Evolutionary conservation across 2,113 vertebrate genomes (phyloP).

Genomic region (Phaethon lepturus): DNA sequence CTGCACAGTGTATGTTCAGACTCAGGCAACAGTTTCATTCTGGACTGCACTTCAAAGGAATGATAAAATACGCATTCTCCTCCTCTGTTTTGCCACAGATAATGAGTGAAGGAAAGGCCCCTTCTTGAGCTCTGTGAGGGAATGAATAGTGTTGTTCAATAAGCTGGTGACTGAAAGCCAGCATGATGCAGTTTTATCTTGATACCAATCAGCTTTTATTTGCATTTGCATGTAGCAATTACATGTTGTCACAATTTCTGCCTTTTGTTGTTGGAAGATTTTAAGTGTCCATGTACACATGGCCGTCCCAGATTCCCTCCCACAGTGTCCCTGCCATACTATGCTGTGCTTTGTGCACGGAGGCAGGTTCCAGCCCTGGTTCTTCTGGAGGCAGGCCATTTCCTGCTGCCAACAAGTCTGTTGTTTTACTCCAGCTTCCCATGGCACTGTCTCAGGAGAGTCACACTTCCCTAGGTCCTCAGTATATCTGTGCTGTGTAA

Average conservation of each 20-base stretch:
- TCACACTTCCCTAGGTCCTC: not conserved
- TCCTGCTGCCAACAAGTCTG: not conserved
- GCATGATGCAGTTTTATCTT: not conserved
- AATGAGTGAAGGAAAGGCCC: not conserved
- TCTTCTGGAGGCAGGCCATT: not conserved
- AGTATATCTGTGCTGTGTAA: not conserved
- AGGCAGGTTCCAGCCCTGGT: not conserved
- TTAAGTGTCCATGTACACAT: not conserved
- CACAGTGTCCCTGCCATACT: rapidly evolving
- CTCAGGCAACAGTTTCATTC: slow-evolving; percentile 23
- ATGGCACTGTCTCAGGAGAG: not conserved
- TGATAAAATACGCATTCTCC: not conserved
- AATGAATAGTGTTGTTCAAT: not conserved
- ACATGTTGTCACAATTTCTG: not conserved
- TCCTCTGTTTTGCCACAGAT: not conserved
- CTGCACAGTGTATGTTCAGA: not conserved
- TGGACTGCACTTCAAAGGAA: slow-evolving; percentile 50
- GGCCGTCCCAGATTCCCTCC: not conserved
- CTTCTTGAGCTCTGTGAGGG: not conserved
- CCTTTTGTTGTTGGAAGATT: not conserved
- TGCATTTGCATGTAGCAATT: not conserved
- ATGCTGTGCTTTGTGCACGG: not conserved
- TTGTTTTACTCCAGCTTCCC: slow-evolving; percentile 1
- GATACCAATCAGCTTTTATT: not conserved
- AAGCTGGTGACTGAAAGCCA: not conserved